Conservation (phyloP, 1,140 invertebrate species). For the Drosophila ironensis region DNA sequence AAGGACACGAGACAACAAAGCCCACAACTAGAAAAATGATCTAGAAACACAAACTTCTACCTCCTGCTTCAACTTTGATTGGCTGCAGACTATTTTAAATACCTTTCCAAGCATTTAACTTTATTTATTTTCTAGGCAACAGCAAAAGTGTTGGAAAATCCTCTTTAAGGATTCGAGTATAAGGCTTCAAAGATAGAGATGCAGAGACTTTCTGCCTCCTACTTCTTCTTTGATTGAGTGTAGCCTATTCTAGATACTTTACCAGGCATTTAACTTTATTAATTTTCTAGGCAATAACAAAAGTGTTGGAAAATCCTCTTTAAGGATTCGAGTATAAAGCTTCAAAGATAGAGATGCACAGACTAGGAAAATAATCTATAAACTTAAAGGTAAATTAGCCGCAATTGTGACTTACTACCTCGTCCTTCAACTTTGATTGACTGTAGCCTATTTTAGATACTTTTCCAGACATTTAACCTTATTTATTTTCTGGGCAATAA, state of each 20-base stretch:
- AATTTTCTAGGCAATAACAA: background rate
- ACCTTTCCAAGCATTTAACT: background rate
- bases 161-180: background rate
- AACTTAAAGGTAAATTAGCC: too few relatives aligned
- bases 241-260: too few relatives aligned
- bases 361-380: background rate
- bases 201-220: too few relatives aligned
- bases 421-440: too few relatives aligned
- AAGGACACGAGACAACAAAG: background rate
- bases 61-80: too few relatives aligned
- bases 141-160: background rate
- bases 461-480: background rate
- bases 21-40: background rate
- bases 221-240: too few relatives aligned
- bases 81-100: too few relatives aligned
- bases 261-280: background rate
- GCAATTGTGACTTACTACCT: too few relatives aligned
- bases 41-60: too few relatives aligned
- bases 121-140: background rate
- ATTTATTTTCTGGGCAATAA: background rate
- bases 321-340: background rate
- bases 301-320: background rate
- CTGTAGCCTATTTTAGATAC: too few relatives aligned
- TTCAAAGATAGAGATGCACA: too few relatives aligned
- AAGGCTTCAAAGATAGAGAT: too few relatives aligned